These are phyloP conservation scores for Gadus macrocephalus DNA, from an alignment of 2,113 vertebrate species.

Conservation along the genomic window DNA sequence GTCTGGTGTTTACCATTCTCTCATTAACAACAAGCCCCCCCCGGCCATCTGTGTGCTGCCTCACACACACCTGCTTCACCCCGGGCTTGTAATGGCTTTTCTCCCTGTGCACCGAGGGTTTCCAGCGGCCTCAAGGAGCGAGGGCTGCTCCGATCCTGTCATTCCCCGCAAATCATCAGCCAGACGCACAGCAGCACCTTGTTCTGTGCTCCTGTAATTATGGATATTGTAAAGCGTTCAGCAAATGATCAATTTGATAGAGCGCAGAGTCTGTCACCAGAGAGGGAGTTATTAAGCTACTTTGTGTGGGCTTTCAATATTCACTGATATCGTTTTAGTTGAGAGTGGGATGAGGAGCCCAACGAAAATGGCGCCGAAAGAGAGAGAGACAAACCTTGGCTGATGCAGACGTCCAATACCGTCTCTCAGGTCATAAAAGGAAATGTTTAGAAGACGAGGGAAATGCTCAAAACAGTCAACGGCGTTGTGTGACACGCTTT, in stretches of 20 bases:
- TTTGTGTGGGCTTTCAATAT: slow-evolving; percentile 66
- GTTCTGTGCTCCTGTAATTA: slow-evolving; percentile 60
- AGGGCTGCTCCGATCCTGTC: slow-evolving; percentile 64
- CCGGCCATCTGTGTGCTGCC: slow-evolving; percentile 71
- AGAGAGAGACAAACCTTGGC: too few species aligned
- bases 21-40: slow-evolving; percentile 61
- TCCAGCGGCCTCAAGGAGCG: slow-evolving; percentile 52
- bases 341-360: too few species aligned
- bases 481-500: too few species aligned
- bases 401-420: too few species aligned
- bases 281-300: slow-evolving; percentile 63
- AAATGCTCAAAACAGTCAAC: too few species aligned
- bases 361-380: too few species aligned
- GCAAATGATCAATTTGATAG: slow-evolving; percentile 64
- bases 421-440: too few species aligned
- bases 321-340: slow-evolving; percentile 40
- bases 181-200: slow-evolving; percentile 65
- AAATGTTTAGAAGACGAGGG: too few species aligned
- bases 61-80: slow-evolving; percentile 73
- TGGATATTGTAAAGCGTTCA: slow-evolving; percentile 62
- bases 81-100: slow-evolving; percentile 72
- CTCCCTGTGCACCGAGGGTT: slow-evolving; percentile 67
- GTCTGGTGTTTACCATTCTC: slow-evolving; percentile 63
- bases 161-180: slow-evolving; percentile 60
- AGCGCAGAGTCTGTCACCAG: slow-evolving; percentile 42